phyloP scores from a whole-genome alignment of 2,113 vertebrate genomes.

The Osmerus mordax region DNA sequence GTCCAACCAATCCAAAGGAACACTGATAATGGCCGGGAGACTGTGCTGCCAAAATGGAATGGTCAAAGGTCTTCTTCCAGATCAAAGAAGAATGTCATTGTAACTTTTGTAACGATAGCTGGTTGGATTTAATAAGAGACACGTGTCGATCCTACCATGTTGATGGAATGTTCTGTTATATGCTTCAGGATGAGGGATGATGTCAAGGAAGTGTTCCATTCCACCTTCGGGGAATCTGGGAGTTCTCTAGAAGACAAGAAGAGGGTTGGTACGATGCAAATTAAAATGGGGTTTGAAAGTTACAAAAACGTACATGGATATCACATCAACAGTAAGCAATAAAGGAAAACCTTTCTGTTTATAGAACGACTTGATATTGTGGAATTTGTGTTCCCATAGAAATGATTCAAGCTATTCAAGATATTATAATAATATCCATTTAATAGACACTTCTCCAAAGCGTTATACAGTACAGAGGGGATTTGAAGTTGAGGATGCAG shows the following conservation, averaged over 20 bases:
- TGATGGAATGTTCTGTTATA: constrained; percentile 70
- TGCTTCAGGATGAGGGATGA: constrained; percentile 74
- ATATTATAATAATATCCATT: no score
- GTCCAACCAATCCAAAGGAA: background rate
- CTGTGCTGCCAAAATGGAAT: constrained; percentile 31
- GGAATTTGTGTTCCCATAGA: no score
- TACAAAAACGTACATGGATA: no score
- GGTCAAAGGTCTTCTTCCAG: background rate
- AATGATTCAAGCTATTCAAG: no score
- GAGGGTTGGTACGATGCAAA: background rate
- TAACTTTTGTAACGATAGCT: background rate
- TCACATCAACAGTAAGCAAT: no score
- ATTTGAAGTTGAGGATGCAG: no score
- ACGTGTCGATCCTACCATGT: constrained; percentile 74
- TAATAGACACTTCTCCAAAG: no score
- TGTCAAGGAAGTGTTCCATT: constrained; percentile 78
- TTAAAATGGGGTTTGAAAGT: no score
- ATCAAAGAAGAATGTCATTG: background rate
- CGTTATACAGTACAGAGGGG: no score
- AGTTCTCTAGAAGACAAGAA: constrained; percentile 76
- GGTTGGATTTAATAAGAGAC: constrained; percentile 22
- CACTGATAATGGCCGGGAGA: constrained; percentile 23
- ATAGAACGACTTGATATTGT: no score
- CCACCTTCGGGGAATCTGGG: constrained; percentile 80
- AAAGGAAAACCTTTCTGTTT: no score